Evolutionary conservation across 2,113 vertebrate genomes (phyloP), one percentile per base, ranked within the genome.

Genomic region (Sander vitreus): DNA sequence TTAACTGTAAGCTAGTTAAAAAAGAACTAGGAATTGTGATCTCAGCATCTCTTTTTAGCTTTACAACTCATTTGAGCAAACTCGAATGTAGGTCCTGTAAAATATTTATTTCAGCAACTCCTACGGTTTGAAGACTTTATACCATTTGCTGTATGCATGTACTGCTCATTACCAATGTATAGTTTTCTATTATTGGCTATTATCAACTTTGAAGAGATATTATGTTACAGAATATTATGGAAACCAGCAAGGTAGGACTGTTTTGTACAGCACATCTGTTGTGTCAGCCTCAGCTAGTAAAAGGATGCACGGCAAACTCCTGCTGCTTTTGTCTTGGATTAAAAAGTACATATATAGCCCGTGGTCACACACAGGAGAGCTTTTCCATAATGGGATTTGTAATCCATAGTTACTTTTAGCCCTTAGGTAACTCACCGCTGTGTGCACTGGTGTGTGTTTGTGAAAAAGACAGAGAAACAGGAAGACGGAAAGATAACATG

Each of bases 351-450:
- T 51, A 65, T 73, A 83, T 87, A 90, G 82, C 92, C 88, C 1
- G 23, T 48, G 77, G 88, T 78, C 76, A 81, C 78, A 88, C 72
- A 78, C 80, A 63, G 68, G 69, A 81, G 55, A 87, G 65, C 73
- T 80, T 74, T 93, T 89, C 86, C 78, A 70, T 93, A 93, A 93
- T 86, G 76, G 84, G 90, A 93, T 93, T 93, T 85, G 51, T 85
- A 87, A 90, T 71, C 76, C 66, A 90, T 83, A 87, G 76, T 90
- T 78, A 85, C 81, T 88, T 92, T 91, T 75, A 91, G 82, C 81
- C 87, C 57, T 83, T 45, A 76, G 77, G 89, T 81, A 78, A 14
- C 81, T 85, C 53, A 88, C 84, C 88, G 88, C 59, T 78, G 53
- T 77, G 72, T 85, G 68, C 43, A 21, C 23, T 39, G 19, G 13